Base-by-base conservation (phyloP, 2,113 vertebrate genomes). In the Pterocles gutturalis region DNA sequence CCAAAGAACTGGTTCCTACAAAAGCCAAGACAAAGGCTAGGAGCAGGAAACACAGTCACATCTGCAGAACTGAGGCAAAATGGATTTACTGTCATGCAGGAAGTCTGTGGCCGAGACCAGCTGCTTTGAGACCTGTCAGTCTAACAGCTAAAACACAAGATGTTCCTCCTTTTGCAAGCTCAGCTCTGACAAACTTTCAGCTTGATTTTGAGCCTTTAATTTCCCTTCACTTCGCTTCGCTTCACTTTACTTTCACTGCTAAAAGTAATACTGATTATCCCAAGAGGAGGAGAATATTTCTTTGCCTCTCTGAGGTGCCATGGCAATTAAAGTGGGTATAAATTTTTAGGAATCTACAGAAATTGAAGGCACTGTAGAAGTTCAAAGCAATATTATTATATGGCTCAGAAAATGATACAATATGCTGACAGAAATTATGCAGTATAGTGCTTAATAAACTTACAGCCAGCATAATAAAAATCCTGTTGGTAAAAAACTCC, bases 361-460 rank as follows among this genome's bases (percentile, higher is more conserved):
- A 90, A 92, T 93, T 34, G 80, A 96, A 96, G 83, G 38, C 46
- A 76, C 51, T 85, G 13, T 69, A 91, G 81, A 96, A 94, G 90
- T 95, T 96, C 90, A 94, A 97, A 94, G 96, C 46, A 93, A 83
- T 97, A 95, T 95, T 94, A 95, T 96, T 97, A 97, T 97, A 97
- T 94, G 90, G 88, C 90, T 96, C 80, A 95, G 88, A 94, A 97
- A 97, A 97, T 93, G 92, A 77, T 86, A 94, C 83, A 94, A 96
- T 96, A 96, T 94, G 92, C 95, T 97, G 94, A 95, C 81, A 93
- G 87, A 93, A 97, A 94, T 92, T 90, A 89, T 9, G 7, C 77
- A 85, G 66, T 72, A 73, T 87, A 96, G 83, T 89, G 90, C 75
- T 96, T 96, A 97, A 97, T 97, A 97, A 97, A 97, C 88, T 95